phyloP scores from a whole-genome alignment of 2,797 vertebrate genomes.

The Gadopsis bispinosus region DNA sequence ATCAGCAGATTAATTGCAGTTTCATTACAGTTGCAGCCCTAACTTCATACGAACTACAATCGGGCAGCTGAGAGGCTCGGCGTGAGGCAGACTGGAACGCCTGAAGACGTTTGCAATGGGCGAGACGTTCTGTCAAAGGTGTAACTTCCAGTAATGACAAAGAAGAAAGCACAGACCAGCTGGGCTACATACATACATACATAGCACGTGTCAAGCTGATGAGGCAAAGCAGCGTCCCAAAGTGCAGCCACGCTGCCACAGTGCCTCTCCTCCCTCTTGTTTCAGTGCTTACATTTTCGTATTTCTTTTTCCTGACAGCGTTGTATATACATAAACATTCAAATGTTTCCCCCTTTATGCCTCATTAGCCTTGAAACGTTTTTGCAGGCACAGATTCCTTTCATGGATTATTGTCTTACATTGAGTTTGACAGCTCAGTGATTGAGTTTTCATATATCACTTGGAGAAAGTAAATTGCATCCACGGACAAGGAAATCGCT shows the following conservation, averaged over 20 bases:
- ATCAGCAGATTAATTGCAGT: not conserved
- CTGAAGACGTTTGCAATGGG: constrained; percentile 4
- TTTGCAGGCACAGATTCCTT: not conserved
- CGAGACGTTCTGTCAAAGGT: constrained; percentile 1
- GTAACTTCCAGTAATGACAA: not conserved
- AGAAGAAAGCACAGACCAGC: not conserved
- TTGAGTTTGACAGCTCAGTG: constrained; percentile 4
- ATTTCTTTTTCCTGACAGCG: constrained; percentile 15
- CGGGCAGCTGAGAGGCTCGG: not conserved
- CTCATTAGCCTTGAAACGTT: not conserved
- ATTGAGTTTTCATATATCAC: not conserved
- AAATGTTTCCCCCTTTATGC: constrained; percentile 6
- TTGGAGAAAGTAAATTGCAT: constrained; percentile 1
- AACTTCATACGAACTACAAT: not conserved
- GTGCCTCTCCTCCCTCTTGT: not conserved
- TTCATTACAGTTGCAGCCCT: no score
- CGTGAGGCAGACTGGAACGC: not conserved
- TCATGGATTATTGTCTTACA: constrained; percentile 7
- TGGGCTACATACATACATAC: not conserved
- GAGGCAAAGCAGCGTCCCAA: constrained; percentile 5
- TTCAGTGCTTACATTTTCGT: not conserved
- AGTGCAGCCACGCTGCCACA: no score
- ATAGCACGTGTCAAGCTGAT: not conserved
- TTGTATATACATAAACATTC: not conserved
- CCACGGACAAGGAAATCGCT: not conserved